Conservation (phyloP, 2,888 invertebrate genomes). For the Odontothrips loti region DNA sequence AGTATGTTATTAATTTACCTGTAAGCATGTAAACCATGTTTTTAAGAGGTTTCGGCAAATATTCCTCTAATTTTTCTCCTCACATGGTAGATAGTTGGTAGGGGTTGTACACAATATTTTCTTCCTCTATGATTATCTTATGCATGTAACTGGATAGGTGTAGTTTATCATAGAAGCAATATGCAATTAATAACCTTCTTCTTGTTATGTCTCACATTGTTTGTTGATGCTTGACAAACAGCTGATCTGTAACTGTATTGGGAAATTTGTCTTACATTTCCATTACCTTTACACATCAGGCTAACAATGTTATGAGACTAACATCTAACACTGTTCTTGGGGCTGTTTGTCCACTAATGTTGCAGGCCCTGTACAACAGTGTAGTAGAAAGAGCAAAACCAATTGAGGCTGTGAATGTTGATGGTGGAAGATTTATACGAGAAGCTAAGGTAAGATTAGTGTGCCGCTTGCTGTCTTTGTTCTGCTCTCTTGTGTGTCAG, state of each 20-base stretch:
- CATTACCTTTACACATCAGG: constrained; percentile 29
- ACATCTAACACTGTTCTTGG: constrained; percentile 42
- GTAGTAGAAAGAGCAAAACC: constrained; percentile 89
- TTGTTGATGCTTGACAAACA: neutral
- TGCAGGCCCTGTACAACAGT: constrained; percentile 85
- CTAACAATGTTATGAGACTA: constrained; percentile 38
- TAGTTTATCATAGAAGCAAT: too few species aligned
- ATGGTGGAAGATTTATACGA: constrained; percentile 90
- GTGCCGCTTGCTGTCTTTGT: constrained; percentile 33
- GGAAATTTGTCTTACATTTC: neutral
- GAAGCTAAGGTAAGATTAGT: constrained; percentile 86
- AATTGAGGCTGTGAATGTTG: constrained; percentile 92
- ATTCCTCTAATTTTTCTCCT: too few species aligned
- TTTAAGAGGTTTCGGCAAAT: too few species aligned
- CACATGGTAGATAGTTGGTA: too few species aligned
- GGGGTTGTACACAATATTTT: too few species aligned
- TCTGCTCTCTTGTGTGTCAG: constrained; percentile 36
- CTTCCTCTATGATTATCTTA: too few species aligned
- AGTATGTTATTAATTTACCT: neutral
- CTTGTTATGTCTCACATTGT: neutral
- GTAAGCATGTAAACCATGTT: neutral
- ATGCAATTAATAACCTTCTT: neutral
- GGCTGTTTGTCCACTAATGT: constrained; percentile 37
- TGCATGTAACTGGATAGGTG: too few species aligned
- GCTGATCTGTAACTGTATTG: neutral